Percentiles rank a stretch among this genome's conserved stretches.
Conservation (phyloP, 2,113 vertebrate species). For the Mus spicilegus region DNA sequence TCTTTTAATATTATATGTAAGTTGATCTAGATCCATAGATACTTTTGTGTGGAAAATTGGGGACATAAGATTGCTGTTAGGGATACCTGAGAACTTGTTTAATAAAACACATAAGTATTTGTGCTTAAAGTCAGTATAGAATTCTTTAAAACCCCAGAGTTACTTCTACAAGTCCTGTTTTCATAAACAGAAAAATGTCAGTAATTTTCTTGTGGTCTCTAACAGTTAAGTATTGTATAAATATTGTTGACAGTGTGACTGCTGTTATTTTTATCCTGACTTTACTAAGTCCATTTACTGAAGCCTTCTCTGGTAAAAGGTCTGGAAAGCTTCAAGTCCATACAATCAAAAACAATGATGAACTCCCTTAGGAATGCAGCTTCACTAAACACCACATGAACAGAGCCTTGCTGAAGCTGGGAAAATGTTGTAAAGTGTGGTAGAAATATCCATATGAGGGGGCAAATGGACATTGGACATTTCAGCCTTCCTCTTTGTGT, state of each 20-base stretch:
- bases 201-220: conserved; percentile 48
- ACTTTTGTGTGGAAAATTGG: background rate
- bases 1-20: background rate
- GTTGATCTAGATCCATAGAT: background rate
- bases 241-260: conserved; percentile 35
- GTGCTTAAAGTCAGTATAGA: background rate
- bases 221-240: conserved; percentile 49
- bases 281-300: conserved; percentile 27
- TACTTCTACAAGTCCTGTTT: background rate
- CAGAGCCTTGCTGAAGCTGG: background rate
- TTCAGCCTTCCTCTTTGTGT: background rate
- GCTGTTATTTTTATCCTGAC: conserved; percentile 58
- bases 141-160: background rate
- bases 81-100: background rate
- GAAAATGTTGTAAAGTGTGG: background rate
- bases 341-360: conserved; percentile 62
- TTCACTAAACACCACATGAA: conserved; percentile 26
- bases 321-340: conserved; percentile 73
- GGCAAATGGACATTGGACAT: background rate
- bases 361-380: conserved; percentile 59
- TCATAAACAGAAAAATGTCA: conserved; percentile 22
- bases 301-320: conserved; percentile 11
- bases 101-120: conserved; percentile 30
- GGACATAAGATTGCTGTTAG: background rate
- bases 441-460: background rate